A percentile compares a stretch with the other conserved stretches of the same genome.
phyloP scores from a whole-genome alignment of 1,140 invertebrate species.

The Orussus abietinus region DNA sequence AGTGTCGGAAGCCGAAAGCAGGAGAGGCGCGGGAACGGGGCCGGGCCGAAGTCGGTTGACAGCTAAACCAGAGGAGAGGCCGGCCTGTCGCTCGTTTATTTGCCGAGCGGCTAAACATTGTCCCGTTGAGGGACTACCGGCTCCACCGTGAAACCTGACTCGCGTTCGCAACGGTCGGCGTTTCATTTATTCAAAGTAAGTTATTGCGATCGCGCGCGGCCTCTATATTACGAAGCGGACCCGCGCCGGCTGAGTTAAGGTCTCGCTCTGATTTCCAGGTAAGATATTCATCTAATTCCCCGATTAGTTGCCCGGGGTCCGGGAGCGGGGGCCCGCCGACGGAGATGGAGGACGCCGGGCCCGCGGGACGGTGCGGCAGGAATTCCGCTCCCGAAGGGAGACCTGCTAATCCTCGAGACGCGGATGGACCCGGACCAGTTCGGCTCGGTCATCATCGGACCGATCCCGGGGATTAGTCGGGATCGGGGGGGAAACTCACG shows the following conservation, averaged over 20 bases:
- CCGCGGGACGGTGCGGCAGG: too few species aligned
- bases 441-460: too few species aligned
- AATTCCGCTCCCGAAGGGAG: too few species aligned
- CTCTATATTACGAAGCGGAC: conserved; percentile 30
- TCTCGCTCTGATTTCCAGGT: conserved; percentile 32
- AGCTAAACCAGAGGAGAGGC: background rate
- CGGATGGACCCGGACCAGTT: too few species aligned
- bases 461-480: too few species aligned
- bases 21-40: too few species aligned
- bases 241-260: conserved; percentile 24
- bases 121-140: conserved; percentile 32
- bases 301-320: conserved; percentile 26
- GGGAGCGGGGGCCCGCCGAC: too few species aligned
- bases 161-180: conserved; percentile 30
- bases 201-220: conserved; percentile 33
- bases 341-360: too few species aligned
- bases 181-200: conserved; percentile 41
- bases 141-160: conserved; percentile 29
- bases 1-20: background rate
- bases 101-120: conserved; percentile 31
- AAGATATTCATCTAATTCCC: conserved; percentile 36
- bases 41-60: conserved; percentile 2
- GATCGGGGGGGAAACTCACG: too few species aligned
- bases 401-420: too few species aligned
- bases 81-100: conserved; percentile 21